phyloP scores from a whole-genome alignment of 2,888 invertebrate genomes.

The Stratiomys singularior region DNA sequence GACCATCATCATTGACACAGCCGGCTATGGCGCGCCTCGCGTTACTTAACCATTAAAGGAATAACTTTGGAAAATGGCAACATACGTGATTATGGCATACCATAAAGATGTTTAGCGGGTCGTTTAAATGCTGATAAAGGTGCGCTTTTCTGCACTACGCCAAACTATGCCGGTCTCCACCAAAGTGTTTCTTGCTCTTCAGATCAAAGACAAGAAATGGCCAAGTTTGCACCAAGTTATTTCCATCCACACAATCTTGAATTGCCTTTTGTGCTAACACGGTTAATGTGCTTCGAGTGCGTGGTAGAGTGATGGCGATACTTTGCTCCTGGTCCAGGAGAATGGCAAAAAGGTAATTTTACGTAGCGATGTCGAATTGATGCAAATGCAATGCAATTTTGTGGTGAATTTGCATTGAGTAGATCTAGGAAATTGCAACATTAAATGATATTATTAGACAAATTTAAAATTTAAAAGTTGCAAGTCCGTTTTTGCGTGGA shows the following conservation, averaged over 20 bases:
- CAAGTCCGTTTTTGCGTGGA: background rate
- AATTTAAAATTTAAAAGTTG: slow-evolving; percentile 1
- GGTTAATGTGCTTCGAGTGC: slow-evolving; percentile 28
- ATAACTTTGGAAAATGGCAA: slow-evolving; percentile 12
- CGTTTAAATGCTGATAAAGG: slow-evolving; percentile 23
- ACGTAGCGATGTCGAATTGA: background rate
- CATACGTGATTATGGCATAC: slow-evolving; percentile 44
- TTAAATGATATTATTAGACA: slow-evolving; percentile 21
- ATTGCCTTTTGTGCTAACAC: slow-evolving; percentile 35
- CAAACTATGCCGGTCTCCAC: background rate
- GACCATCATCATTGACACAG: background rate
- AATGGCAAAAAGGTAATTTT: background rate
- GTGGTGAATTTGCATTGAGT: slow-evolving; percentile 2
- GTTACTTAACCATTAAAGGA: background rate
- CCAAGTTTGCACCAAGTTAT: slow-evolving; percentile 2
- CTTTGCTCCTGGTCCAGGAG: background rate
- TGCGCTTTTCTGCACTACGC: slow-evolving; percentile 4
- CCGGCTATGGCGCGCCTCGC: background rate
- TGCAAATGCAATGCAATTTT: slow-evolving; percentile 19
- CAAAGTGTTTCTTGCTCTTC: background rate
- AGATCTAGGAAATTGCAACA: slow-evolving; percentile 1
- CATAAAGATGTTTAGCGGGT: slow-evolving; percentile 42
- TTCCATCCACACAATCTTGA: slow-evolving; percentile 38
- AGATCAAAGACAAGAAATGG: slow-evolving; percentile 3
- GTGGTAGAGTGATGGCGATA: background rate